Base-by-base conservation (phyloP, 2,113 vertebrate genomes). In the Uria lomvia region DNA sequence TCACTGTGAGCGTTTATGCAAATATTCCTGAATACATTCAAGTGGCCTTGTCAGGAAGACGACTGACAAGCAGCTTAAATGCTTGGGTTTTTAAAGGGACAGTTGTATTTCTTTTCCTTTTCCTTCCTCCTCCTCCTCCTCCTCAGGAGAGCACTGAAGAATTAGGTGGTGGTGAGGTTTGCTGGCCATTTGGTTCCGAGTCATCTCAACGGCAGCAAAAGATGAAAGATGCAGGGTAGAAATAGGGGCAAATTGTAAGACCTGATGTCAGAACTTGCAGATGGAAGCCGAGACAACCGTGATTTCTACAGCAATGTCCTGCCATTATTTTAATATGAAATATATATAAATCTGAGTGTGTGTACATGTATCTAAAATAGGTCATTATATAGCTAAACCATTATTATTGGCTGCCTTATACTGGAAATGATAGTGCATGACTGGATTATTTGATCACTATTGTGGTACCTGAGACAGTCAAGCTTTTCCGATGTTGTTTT, bases 1-100 rank as follows among this genome's bases (percentile, higher is more conserved):
- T 98, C 98, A 98, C 97, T 88, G 95, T 85, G 96, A 98, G 98
- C 97, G 67, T 98, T 98, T 98, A 98, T 98, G 98, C 98, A 98
- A 98, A 98, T 98, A 94, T 49, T 94, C 94, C 94, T 86, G 97
- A 98, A 98, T 97, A 97, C 92, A 97, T 98, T 97, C 98, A 94
- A 96, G 98, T 98, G 97, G 97, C 98, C 98, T 98, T 98, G 98
- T 98, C 98, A 98, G 97, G 96, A 95, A 98, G 93, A 97, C 23
- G 6, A 92, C 97, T 98, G 98, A 98, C 98, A 97, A 97, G 98
- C 95, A 97, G 95, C 96, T 98, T 98, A 97, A 98, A 98, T 86
- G 96, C 97, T 92, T 79, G 73, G 85, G 36, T 40, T 96, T 97
- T 97, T 96, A 94, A 95, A 79, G 52, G 86, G 75, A 88, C 65